phyloP scores from a whole-genome alignment of 2,888 invertebrate genomes.

The Drymonia ruficornis region DNA sequence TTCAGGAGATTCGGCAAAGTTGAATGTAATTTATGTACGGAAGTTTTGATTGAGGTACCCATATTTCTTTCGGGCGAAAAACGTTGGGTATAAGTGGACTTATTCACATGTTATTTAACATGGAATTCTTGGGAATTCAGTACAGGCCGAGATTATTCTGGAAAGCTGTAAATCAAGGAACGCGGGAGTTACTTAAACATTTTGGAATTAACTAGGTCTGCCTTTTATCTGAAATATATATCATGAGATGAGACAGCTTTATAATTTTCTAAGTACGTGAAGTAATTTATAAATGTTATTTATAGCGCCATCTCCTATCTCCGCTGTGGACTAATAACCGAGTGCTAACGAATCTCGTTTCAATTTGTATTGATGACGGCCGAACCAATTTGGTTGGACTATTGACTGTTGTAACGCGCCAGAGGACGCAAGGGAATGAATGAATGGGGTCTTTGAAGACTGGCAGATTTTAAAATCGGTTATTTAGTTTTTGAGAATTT shows the following conservation, averaged over 20 bases:
- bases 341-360: neutral
- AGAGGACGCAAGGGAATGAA: neutral
- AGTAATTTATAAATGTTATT: neutral
- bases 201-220: too few relatives aligned
- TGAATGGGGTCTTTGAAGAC: too few relatives aligned
- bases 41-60: neutral
- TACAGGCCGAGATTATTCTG: too few relatives aligned
- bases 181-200: too few relatives aligned
- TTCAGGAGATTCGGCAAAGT: neutral
- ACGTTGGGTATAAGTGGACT: neutral
- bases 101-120: neutral
- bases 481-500: too few relatives aligned
- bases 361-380: neutral
- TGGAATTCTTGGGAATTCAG: neutral
- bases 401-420: neutral
- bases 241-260: too few relatives aligned
- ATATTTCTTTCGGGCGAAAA: neutral
- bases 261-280: too few relatives aligned
- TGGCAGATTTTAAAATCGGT: too few relatives aligned
- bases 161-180: too few relatives aligned
- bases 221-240: too few relatives aligned
- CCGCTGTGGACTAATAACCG: neutral
- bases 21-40: neutral
- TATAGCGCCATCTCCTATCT: neutral
- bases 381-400: neutral